Evolutionary conservation across 2,888 invertebrate species (phyloP).

Genomic region (Tyria jacobaeae): DNA sequence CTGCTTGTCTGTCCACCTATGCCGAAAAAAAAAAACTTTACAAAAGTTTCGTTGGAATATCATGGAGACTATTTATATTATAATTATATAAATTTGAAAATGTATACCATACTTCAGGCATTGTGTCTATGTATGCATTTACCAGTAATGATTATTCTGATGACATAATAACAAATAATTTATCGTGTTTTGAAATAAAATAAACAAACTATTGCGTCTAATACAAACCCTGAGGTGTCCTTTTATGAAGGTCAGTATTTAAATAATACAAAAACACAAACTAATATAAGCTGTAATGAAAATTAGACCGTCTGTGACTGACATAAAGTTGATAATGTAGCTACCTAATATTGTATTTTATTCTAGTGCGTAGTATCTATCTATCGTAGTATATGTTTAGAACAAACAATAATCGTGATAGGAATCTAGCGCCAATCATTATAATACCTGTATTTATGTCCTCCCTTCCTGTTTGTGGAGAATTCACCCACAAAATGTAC

Average conservation of each 20-base stretch:
- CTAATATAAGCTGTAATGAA: neutral
- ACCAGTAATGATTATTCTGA: neutral
- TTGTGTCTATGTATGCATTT: neutral
- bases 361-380: neutral
- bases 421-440: neutral
- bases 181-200: neutral
- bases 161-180: neutral
- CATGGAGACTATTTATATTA: too few species aligned
- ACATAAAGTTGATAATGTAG: neutral
- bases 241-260: constrained; percentile 1
- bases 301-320: neutral
- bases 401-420: neutral
- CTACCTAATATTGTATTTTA: neutral
- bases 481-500: neutral
- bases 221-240: neutral
- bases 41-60: too few species aligned
- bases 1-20: too few species aligned
- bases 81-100: too few species aligned
- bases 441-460: neutral
- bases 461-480: neutral
- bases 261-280: neutral
- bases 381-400: neutral
- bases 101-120: neutral
- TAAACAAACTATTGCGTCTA: neutral
- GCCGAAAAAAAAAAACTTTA: too few species aligned